Evolutionary conservation across 1,140 invertebrate genomes (phyloP), one percentile per base, ranked within the genome.

Genomic region (Adelges cooleyi): DNA sequence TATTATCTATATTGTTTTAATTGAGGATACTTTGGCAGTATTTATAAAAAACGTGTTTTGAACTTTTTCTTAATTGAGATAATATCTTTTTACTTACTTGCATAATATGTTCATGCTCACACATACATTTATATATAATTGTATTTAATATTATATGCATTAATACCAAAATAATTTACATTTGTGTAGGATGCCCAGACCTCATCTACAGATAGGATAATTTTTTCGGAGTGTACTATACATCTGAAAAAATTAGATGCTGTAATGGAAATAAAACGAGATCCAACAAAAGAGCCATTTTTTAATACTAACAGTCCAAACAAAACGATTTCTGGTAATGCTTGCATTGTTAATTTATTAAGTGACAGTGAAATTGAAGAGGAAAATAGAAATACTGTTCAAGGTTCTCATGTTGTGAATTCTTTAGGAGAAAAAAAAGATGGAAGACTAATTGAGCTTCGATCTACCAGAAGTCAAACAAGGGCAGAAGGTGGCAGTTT

Each of bases 391-490:
- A 59, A 13, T 36, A 2, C 1, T 3, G 4, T 8, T 22, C 22
- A 38, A 38, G 18, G 13, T 53, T 18, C 22, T 20, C 29, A 33
- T n/a, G n/a, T 27, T 8, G 44, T 27, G 46, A 46, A 29, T 48
- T 20, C 9, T 18, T 44, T 44, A n/a, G 56, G 42, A 22, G 56
- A 62, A 9, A 44, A 59, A 18, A 59, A 62, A 33, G 9, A 17
- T 3, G 11, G 4, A 11, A 17, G 2, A 20, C 25, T 4, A 62
- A n/a, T 62, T n/a, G 56, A 62, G 46, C 25, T 17, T 3, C 42
- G 56, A 22, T 40, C 56, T 23, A 62, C 56, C 42, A 48, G 56
- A 33, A 62, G 56, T 62, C 56, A 62, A 48, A 62, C 56, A 48
- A 48, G 56, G 44, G 56, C 56, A 22, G 56, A 62, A 29, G 56